A percentile compares a stretch with the other conserved stretches of the same genome.
Evolutionary conservation across 2,113 vertebrate genomes (phyloP).

Genomic region (Sinocyclocheilus anophthalmus): DNA sequence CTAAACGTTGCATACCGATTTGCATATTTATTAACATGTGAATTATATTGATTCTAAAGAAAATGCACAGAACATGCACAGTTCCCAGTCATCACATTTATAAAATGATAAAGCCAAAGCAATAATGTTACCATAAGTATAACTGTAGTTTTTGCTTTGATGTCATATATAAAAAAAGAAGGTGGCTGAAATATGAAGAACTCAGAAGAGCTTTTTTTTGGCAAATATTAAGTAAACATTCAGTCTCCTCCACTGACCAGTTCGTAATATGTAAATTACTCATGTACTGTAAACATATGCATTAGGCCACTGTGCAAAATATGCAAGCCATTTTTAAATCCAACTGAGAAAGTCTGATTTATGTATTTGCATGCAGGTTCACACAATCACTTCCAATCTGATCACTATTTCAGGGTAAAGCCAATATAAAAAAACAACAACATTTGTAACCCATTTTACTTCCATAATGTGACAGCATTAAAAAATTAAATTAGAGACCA

Average conservation of each 20-base stretch:
- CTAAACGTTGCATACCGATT: not conserved
- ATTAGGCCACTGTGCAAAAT: not conserved
- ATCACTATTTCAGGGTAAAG: not conserved
- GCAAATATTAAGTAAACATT: too few relatives aligned
- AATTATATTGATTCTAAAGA: not conserved
- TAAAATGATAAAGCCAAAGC: not conserved
- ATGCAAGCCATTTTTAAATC: not conserved
- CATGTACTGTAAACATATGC: not conserved
- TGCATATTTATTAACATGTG: not conserved
- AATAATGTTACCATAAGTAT: not conserved
- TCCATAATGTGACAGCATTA: not conserved
- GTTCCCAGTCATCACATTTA: not conserved
- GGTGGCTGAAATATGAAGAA: not conserved
- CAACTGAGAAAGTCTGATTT: not conserved
- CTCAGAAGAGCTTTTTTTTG: not conserved
- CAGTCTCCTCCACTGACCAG: too few relatives aligned
- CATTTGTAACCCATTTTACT: not conserved
- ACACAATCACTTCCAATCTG: not conserved
- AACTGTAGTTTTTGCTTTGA: not conserved
- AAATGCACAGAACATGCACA: not conserved
- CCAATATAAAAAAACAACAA: not conserved
- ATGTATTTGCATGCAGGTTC: not conserved
- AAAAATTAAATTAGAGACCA: not conserved
- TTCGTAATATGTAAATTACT: too few relatives aligned
- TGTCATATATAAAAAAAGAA: not conserved